These are phyloP conservation scores for Pherbina coryleti DNA, from an alignment of 2,888 invertebrate genomes.

Conservation along the genomic window DNA sequence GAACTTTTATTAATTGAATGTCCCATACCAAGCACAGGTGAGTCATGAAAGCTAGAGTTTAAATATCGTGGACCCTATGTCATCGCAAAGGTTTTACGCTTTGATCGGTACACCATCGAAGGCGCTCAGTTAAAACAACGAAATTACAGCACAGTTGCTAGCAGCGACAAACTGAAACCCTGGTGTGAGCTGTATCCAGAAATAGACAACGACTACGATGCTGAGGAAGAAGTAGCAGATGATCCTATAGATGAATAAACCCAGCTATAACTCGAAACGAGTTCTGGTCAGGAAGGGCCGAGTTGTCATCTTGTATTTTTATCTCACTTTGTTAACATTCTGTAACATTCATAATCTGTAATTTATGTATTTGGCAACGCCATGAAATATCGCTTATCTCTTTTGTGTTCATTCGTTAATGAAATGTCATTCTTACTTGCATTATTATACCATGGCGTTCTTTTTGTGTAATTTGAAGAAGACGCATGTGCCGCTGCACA, in stretches of 20 bases:
- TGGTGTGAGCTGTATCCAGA: slow-evolving; percentile 40
- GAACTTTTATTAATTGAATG: slow-evolving; percentile 40
- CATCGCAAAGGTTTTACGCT: slow-evolving; percentile 36
- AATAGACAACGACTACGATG: slow-evolving; percentile 29
- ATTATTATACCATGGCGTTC: no score
- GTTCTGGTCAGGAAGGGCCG: slow-evolving; percentile 39
- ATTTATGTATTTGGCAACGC: no score
- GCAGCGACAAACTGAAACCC: slow-evolving; percentile 42
- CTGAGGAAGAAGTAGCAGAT: neutral
- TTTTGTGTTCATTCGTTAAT: no score
- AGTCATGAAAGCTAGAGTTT: slow-evolving; percentile 20
- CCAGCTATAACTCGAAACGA: slow-evolving; percentile 40
- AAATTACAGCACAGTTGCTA: neutral
- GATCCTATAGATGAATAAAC: neutral
- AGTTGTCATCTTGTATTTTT: slow-evolving; percentile 43
- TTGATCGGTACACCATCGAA: slow-evolving; percentile 21
- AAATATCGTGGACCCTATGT: slow-evolving; percentile 35
- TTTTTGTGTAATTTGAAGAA: no score
- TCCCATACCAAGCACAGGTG: slow-evolving; percentile 37
- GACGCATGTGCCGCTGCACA: no score
- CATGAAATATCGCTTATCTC: no score
- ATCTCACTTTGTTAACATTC: no score
- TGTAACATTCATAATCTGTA: no score
- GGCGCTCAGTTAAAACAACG: slow-evolving; percentile 27
- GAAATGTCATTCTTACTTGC: no score